A percentile compares a stretch with the other conserved stretches of the same genome.
phyloP scores from a whole-genome alignment of 2,888 invertebrate species.

The Apoda limacodes region DNA sequence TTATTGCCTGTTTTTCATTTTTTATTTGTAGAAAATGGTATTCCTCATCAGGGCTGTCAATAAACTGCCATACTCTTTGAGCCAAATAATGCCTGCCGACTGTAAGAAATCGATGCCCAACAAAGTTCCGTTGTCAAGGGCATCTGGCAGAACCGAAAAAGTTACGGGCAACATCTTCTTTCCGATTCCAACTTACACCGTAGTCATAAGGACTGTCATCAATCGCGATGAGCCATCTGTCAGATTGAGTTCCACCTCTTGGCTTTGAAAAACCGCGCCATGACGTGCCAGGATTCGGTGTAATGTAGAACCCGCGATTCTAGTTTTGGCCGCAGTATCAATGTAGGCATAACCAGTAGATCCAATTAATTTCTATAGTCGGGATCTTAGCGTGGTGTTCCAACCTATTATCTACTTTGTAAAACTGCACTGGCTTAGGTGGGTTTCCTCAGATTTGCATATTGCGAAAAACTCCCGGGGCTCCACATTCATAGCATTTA shows the following conservation, averaged over 20 bases:
- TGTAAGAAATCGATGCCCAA: constrained; percentile 18
- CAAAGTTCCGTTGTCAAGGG: constrained; percentile 10
- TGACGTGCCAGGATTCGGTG: background rate
- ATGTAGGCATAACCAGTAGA: no score
- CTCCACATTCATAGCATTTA: constrained; percentile 1
- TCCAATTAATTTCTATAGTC: constrained; percentile 1
- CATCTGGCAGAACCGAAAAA: constrained; percentile 9
- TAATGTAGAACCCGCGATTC: background rate
- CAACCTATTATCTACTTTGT: background rate
- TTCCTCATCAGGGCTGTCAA: constrained; percentile 5
- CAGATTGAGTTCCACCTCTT: background rate
- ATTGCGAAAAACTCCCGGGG: constrained; percentile 1
- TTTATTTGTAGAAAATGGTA: background rate
- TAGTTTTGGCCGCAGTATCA: background rate
- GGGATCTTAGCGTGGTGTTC: background rate
- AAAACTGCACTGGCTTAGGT: constrained; percentile 1
- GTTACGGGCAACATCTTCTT: background rate
- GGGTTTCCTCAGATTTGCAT: background rate
- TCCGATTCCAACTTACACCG: background rate
- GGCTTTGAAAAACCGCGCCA: background rate
- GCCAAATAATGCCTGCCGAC: constrained; percentile 12
- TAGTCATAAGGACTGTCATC: background rate
- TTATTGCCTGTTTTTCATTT: background rate
- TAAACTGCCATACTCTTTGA: constrained; percentile 15
- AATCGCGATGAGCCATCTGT: background rate